Conservation (phyloP, 2,797 vertebrate genomes). For the Mus caroli region DNA sequence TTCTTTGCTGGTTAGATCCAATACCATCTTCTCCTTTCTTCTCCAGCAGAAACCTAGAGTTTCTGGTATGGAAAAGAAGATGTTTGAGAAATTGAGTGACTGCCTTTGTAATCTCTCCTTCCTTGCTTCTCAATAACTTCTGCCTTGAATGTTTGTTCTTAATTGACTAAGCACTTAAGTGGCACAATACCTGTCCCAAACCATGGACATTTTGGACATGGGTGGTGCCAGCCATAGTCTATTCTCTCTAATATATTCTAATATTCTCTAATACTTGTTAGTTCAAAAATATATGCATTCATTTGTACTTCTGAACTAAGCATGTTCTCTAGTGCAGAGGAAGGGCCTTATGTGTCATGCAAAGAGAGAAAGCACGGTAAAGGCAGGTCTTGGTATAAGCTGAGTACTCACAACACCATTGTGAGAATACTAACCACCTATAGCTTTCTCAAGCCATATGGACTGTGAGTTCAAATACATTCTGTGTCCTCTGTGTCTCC, state of each 20-base stretch:
- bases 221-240: not conserved
- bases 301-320: not conserved
- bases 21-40: too few species aligned
- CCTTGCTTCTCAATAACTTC: not conserved
- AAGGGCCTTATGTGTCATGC: not conserved
- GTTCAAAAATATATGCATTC: not conserved
- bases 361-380: not conserved
- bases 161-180: not conserved
- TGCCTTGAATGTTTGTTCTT: not conserved
- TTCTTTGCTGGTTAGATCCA: not conserved
- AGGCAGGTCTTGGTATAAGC: not conserved
- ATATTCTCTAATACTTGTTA: not conserved
- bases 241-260: not conserved
- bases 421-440: not conserved
- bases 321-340: not conserved
- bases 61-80: conserved; percentile 34
- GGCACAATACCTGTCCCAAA: not conserved
- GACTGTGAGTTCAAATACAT: not conserved
- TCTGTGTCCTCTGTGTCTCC: not conserved
- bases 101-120: not conserved
- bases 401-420: not conserved
- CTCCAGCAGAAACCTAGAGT: not conserved
- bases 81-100: not conserved
- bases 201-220: not conserved
- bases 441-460: fast-evolving